Base-by-base conservation (phyloP, 2,113 vertebrate genomes). In the Hemichromis elongatus region DNA sequence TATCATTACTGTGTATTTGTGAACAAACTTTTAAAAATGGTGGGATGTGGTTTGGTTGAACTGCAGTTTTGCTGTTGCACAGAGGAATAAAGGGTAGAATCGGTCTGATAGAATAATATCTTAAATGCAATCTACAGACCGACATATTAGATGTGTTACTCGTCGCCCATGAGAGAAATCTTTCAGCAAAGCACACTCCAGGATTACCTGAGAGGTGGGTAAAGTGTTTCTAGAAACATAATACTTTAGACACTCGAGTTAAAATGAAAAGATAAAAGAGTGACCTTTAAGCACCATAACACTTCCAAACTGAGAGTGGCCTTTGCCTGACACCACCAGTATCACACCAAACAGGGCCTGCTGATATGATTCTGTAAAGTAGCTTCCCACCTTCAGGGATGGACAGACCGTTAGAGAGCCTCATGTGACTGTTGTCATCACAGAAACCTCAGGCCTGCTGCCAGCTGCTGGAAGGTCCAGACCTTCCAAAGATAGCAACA, bases 401-500 rank as follows among this genome's bases (percentile, higher is more conserved):
- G 61, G 75, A 61, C 73, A 79, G 54, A 54, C 89, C 77, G 63
- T 88, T 28, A 19, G 52, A 85, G 86, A 87, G 86, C 73, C 13
- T 86, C 88, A 91, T 90, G 91, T 91, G 93, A 92, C 92, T 70
- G 26, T 77, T 80, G 91, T 92, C 90, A 89, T 90, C 91, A 81
- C 77, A 91, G 90, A 88, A 83, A 77, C 66, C 82, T n/a, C 9
- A 4, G 59, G 81, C 55, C 55, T 3, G 61, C 84, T 78, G 88
- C 86, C 87, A 88, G 86, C 81, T 88, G 57, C 90, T 63, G 83
- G 47, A 61, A 85, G 88, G 45, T 85, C 86, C 91, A 88, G 84
- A 91, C 87, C 93, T 63, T 87, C 89, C 93, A 89, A 92, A 92
- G 89, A 94, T 93, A 94, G 93, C 89, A 89, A 66, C 90, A 82